Percentiles rank a stretch among this genome's conserved stretches.
phyloP scores from a whole-genome alignment of 2,797 vertebrate species.

The Moxostoma hubbsi region DNA sequence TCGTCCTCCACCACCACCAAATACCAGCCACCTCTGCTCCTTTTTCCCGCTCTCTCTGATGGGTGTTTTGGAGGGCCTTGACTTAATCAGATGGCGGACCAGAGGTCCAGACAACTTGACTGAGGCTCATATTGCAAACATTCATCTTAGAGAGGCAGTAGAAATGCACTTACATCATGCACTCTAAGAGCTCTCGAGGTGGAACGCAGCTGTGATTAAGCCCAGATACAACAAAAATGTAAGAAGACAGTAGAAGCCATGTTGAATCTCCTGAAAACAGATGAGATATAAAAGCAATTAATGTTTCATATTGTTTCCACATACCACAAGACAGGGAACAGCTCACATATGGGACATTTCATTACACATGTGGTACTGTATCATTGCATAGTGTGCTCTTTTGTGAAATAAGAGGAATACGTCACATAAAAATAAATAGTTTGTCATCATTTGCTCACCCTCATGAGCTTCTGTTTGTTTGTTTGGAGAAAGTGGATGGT shows the following conservation, averaged over 20 bases:
- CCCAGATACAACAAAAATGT: constrained; percentile 75
- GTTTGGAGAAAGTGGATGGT: no score
- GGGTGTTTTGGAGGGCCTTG: constrained; percentile 66
- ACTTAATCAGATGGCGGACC: constrained; percentile 72
- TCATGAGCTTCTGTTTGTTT: no score
- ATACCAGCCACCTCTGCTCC: constrained; percentile 64
- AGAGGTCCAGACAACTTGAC: constrained; percentile 77
- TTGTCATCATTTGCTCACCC: background rate
- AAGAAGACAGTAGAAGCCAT: constrained; percentile 75
- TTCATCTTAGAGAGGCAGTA: constrained; percentile 65
- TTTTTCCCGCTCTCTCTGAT: constrained; percentile 28
- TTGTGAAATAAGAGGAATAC: background rate
- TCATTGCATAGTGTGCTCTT: background rate
- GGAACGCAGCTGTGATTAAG: constrained; percentile 53
- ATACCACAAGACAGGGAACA: background rate
- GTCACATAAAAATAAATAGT: background rate
- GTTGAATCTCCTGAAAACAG: constrained; percentile 77
- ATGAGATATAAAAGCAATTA: constrained; percentile 57
- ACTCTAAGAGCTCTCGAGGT: constrained; percentile 59
- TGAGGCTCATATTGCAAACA: constrained; percentile 84
- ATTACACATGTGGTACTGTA: background rate
- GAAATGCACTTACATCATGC: constrained; percentile 87
- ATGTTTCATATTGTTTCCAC: background rate
- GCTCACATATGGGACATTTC: background rate
- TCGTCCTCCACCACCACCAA: constrained; percentile 59